Conservation (phyloP, 1,140 invertebrate species). For the Doryteuthis pealeii region DNA sequence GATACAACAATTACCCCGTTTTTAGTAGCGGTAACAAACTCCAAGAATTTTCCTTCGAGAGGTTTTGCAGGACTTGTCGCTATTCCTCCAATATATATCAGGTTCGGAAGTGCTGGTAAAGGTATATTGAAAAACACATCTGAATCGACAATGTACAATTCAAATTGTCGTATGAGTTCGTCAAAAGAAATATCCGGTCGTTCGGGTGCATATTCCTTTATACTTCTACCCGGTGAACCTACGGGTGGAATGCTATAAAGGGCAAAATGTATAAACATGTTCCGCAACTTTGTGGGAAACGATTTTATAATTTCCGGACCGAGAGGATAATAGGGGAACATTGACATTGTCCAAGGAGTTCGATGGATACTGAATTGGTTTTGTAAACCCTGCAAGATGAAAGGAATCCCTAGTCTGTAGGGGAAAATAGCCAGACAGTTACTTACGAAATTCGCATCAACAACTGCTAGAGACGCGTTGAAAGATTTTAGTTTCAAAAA, state of each 20-base stretch:
- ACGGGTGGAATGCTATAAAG: neutral
- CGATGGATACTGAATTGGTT: neutral
- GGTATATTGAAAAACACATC: constrained; percentile 33
- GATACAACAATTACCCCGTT: constrained; percentile 33
- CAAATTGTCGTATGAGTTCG: constrained; percentile 16
- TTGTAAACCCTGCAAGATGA: constrained; percentile 8
- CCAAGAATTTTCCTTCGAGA: constrained; percentile 18
- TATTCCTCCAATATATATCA: constrained; percentile 33
- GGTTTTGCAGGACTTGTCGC: constrained; percentile 17
- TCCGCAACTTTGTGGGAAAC: constrained; percentile 9
- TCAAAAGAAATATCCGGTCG: constrained; percentile 16
- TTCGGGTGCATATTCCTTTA: constrained; percentile 19
- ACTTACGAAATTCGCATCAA: constrained; percentile 4
- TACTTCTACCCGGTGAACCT: neutral
- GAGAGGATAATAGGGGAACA: too few relatives aligned
- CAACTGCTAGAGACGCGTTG: constrained; percentile 17
- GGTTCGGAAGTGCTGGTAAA: constrained; percentile 31
- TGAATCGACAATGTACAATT: constrained; percentile 27
- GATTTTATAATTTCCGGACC: too few relatives aligned
- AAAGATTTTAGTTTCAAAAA: constrained; percentile 10
- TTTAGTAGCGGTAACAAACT: constrained; percentile 29
- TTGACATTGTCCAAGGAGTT: constrained; percentile 2
- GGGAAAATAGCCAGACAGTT: constrained; percentile 22
- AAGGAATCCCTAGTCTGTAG: constrained; percentile 26
- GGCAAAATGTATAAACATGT: neutral